Base-by-base conservation (phyloP, 2,797 vertebrate genomes). In the Pipistrellus kuhlii region DNA sequence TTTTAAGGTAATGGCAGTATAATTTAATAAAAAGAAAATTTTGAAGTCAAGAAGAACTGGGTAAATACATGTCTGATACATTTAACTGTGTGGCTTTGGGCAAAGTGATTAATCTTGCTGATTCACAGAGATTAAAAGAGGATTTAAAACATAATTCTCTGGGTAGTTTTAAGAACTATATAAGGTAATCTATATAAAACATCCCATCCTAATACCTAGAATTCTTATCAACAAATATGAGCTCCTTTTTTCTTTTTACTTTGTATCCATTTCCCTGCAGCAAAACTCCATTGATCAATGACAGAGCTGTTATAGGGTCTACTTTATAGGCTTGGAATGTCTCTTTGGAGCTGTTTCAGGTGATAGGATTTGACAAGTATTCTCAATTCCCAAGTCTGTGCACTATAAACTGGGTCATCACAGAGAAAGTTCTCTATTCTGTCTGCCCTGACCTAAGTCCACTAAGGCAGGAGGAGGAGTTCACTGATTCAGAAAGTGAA, bases 111-210 rank as follows among this genome's bases (percentile, higher is more conserved):
- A 93, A 41, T 84, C 85, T 90, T 71, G 93, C 83, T 86, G 95
- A 85, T 92, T 55, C 80, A 88, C 80, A 81, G 62, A 94, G 85
- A 95, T 80, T 90, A 92, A 92, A 82, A 88, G 21, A 17, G n/a
- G 55, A 75, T 90, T 93, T 85, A 80, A 75, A 96, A 62, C 8
- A 46, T 44, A 91, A 73, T 20, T 84, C 18, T 88, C 85, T 92
- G 53, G 13, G n/a, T 68, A 55, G 55, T 48, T 89, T 20, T 17
- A 73, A 88, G 64, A 72, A 92, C 83, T 92, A 83, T 57, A n/a
- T 55, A 30, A 89, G 57, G 72, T 75, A 81, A 89, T 41, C 27
- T 82, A 76, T 55, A 35, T 78, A 80, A 95, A 94, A 83, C 18
- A 68, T n/a, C 77, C 53, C 53, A 81, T 73, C 15, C 46, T n/a